Evolutionary conservation across 2,797 vertebrate genomes (phyloP), one percentile per base, ranked within the genome.

Genomic region (Brachyalestes nurse): DNA sequence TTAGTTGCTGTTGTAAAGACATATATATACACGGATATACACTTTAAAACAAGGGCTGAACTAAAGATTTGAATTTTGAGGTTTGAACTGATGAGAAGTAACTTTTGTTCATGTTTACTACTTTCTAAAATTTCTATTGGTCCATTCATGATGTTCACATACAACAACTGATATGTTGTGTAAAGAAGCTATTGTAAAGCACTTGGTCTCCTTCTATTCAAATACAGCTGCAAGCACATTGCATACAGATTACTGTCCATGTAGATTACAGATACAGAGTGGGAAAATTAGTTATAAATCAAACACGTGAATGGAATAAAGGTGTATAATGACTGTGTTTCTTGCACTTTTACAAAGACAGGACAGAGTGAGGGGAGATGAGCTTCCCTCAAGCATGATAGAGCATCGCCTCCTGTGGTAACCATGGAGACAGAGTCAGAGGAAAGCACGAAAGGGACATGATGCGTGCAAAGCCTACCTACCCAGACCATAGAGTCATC

Each of bases 281-380:
- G n/a, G 21, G 45, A 25, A 6, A 38, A 53, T 81, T 72, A 75
- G 64, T 79, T 6, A 34, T 13, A 47, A 34, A 51, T 49, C 42
- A 49, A 67, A 58, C 60, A 77, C 42, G 42, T 67, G 19, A 14
- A 60, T 77, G 75, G n/a, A 62, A 66, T 51, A 49, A 62, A 47
- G 42, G 64, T 25, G 21, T 21, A 79, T 80, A 71, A 69, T 69
- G 77, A 79, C 72, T 82, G 72, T 62, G 61, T 77, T 76, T 79
- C 40, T 75, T 57, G n/a, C 10, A 7, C n/a, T 79, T 79, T 74
- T 34, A 74, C 7, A 73, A n/a, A 75, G 51, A 69, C 66, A 45
- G 45, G 38, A 82, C 53, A 74, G 55, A 78, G 58, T 61, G 67
- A 77, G 45, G 45, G 34, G 72, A 73, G 14, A 66, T 10, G 66